Base-by-base conservation (phyloP, 2,113 vertebrate genomes). In the Campylorhamphus procurvoides region DNA sequence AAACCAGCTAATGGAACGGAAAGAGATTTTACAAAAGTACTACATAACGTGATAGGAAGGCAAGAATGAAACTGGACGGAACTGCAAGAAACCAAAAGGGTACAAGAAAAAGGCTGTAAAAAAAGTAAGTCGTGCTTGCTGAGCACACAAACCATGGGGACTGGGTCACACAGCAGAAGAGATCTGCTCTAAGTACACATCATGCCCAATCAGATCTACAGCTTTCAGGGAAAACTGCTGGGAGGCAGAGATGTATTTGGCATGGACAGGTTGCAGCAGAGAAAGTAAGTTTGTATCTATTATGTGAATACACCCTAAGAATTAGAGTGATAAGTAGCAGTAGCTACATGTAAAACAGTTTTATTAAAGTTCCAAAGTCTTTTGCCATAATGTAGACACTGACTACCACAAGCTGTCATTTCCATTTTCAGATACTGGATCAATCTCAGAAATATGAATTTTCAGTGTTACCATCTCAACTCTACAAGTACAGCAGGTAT, bases 341-440 rank as follows among this genome's bases (percentile, higher is more conserved):
- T 10, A 88, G 27, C 19, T 50, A 7, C 16, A 27, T 12, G 17
- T 44, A 87, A 81, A 67, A 44, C 22, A 55, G 1, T 59, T 74
- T 44, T 20, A 73, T 29, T 40, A 29, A 20, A 86, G 49, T 84
- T 73, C 12, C 12, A 44, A 68, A 87, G 25, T 16, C 55, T 91
- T 94, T 29, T 83, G n/a, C 37, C 27, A 66, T 22, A 82, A 75
- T 14, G 50, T 25, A 96, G 83, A 63, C 23, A n/a, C 68, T 29
- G 46, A 69, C 44, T 40, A 59, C 6, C 47, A 93, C 18, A 72
- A 92, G 72, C 29, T 90, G 4, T 29, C 55, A 50, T 11, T 80
- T 96, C n/a, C 74, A 72, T 84, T 90, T 96, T 59, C 52, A 84
- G 60, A 88, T 8, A 81, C 4, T 55, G 29, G 59, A 92, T 88